Evolutionary conservation across 2,888 invertebrate species (phyloP).

Genomic region (Atherix ibis): DNA sequence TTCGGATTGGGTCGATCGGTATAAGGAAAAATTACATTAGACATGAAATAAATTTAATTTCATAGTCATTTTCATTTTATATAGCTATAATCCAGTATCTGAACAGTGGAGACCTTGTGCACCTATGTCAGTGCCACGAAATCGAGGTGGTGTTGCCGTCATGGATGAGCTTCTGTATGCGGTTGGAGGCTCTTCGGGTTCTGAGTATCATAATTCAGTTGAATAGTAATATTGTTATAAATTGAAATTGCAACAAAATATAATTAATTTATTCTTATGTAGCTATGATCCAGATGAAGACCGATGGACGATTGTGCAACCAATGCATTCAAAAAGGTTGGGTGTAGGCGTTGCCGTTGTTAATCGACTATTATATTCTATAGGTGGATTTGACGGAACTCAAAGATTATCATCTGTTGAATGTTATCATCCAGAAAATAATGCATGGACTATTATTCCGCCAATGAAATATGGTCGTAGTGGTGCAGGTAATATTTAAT

Average conservation of each 20-base stretch:
- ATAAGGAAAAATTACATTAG: conserved; percentile 1
- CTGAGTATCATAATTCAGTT: conserved; percentile 72
- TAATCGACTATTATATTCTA: conserved; percentile 61
- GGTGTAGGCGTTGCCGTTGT: conserved; percentile 70
- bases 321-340: conserved; percentile 61
- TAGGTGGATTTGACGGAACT: conserved; percentile 79
- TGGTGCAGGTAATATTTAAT: conserved; percentile 51
- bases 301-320: conserved; percentile 58
- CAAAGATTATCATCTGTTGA: conserved; percentile 64
- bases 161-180: conserved; percentile 85
- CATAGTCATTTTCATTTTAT: too few species aligned
- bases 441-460: conserved; percentile 69
- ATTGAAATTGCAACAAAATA: conserved; percentile 2
- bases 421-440: conserved; percentile 86
- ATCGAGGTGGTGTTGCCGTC: conserved; percentile 83
- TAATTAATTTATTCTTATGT: conserved; percentile 10
- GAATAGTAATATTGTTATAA: conserved; percentile 49
- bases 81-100: conserved; percentile 62
- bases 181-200: conserved; percentile 78
- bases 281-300: conserved; percentile 80
- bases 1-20: conserved; percentile 67
- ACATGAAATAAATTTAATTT: background rate
- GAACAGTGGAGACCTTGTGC: conserved; percentile 78
- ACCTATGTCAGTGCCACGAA: conserved; percentile 76
- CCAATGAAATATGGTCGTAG: conserved; percentile 65